A percentile compares a stretch with the other conserved stretches of the same genome.
These are phyloP conservation scores for Macrophya alboannulata DNA, from an alignment of 2,888 invertebrate species.

Conservation along the genomic window DNA sequence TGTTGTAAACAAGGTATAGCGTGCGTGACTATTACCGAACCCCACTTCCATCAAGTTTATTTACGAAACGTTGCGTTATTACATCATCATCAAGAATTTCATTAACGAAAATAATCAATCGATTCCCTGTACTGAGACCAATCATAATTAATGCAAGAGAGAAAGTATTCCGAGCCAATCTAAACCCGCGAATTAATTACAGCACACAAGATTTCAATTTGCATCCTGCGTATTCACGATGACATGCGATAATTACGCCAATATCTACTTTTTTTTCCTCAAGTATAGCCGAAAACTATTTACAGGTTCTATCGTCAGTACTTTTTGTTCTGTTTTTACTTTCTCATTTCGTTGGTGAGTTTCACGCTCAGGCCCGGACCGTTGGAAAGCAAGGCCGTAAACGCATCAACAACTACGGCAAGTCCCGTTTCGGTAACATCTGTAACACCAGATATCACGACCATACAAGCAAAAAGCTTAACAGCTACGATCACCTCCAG, in stretches of 20 bases:
- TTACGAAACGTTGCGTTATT: conserved; percentile 24
- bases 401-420: conserved; percentile 56
- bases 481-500: conserved; percentile 66
- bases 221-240: background rate
- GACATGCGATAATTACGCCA: background rate
- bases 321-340: conserved; percentile 94
- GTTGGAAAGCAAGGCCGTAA: conserved; percentile 57
- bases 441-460: conserved; percentile 60
- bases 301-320: conserved; percentile 96
- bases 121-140: background rate
- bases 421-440: conserved; percentile 56
- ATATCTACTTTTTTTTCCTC: background rate
- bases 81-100: conserved; percentile 10
- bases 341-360: conserved; percentile 92
- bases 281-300: conserved; percentile 56
- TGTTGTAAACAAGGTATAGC: conserved; percentile 40
- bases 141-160: background rate
- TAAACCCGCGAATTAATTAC: background rate
- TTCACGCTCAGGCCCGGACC: conserved; percentile 96
- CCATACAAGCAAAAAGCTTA: conserved; percentile 67
- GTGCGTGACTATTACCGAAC: conserved; percentile 9
- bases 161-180: background rate
- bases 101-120: conserved; percentile 6
- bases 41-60: conserved; percentile 39
- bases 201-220: background rate